A percentile compares a stretch with the other conserved stretches of the same genome.
These are phyloP conservation scores for Antheraea pernyi DNA, from an alignment of 1,140 invertebrate species.

Conservation along the genomic window DNA sequence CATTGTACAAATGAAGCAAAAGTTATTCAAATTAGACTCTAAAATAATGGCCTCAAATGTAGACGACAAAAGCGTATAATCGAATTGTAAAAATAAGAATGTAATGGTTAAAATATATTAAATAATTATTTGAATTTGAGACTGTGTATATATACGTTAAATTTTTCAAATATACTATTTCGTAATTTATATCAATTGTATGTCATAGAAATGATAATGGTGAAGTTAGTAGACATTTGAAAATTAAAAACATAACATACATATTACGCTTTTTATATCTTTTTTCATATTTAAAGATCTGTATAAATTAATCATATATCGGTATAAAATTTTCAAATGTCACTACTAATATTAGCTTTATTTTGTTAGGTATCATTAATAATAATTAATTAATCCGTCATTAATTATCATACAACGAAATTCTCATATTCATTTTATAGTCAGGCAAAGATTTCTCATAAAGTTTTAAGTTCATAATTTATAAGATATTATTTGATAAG, in stretches of 20 bases:
- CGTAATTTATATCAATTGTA: neutral
- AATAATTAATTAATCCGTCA: too few relatives aligned
- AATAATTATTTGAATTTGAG: slow-evolving; percentile 12
- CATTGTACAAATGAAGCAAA: neutral
- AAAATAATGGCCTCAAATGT: neutral
- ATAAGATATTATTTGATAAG: neutral
- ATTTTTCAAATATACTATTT: neutral
- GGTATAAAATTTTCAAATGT: too few relatives aligned
- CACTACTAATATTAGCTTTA: too few relatives aligned
- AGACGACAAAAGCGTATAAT: neutral
- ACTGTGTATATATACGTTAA: slow-evolving; percentile 5
- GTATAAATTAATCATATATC: too few relatives aligned
- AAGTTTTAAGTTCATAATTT: neutral
- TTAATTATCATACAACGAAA: neutral
- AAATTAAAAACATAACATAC: too few relatives aligned
- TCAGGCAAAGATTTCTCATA: neutral
- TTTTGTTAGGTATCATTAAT: too few relatives aligned
- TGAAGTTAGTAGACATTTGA: neutral
- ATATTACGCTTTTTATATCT: too few relatives aligned
- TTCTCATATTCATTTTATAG: neutral
- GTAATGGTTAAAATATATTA: neutral
- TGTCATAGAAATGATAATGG: neutral
- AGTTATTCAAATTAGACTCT: neutral
- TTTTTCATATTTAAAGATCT: too few relatives aligned
- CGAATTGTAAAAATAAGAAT: neutral